phyloP scores from a whole-genome alignment of 2,113 vertebrate genomes.

The Sinocyclocheilus grahami region DNA sequence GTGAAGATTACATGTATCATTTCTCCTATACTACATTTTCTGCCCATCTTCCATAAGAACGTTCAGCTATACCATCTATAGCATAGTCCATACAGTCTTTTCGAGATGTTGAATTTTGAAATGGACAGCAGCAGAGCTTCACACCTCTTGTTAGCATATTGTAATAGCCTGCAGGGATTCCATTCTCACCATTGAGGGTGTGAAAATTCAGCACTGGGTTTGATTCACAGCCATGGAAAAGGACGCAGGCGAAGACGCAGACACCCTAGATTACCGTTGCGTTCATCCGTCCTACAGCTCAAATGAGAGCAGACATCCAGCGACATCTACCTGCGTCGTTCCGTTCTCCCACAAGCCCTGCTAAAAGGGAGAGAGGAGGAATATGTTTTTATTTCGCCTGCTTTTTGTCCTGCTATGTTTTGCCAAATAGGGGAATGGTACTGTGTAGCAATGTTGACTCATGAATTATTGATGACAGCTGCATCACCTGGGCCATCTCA shows the following conservation, averaged over 20 bases:
- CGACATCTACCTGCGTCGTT: background rate
- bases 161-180: slow-evolving; percentile 32
- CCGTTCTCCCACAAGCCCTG: background rate
- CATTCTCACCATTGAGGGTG: slow-evolving; percentile 51
- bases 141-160: slow-evolving; percentile 46
- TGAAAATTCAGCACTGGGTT: slow-evolving; percentile 33
- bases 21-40: background rate
- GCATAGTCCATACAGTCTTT: background rate
- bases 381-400: background rate
- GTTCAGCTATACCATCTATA: background rate
- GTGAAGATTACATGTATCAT: background rate
- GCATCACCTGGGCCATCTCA: slow-evolving; percentile 50
- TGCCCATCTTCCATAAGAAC: background rate
- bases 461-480: slow-evolving; percentile 53
- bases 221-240: slow-evolving; percentile 15
- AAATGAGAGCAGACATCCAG: slow-evolving; percentile 35
- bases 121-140: slow-evolving; percentile 1
- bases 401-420: slow-evolving; percentile 14
- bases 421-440: background rate
- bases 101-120: background rate
- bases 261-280: background rate
- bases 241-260: background rate
- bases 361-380: background rate
- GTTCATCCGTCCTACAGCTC: background rate
- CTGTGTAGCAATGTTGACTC: slow-evolving; percentile 23